Evolutionary conservation across 2,888 invertebrate genomes (phyloP), one percentile per base, ranked within the genome.

Genomic region (Eurois occulta): DNA sequence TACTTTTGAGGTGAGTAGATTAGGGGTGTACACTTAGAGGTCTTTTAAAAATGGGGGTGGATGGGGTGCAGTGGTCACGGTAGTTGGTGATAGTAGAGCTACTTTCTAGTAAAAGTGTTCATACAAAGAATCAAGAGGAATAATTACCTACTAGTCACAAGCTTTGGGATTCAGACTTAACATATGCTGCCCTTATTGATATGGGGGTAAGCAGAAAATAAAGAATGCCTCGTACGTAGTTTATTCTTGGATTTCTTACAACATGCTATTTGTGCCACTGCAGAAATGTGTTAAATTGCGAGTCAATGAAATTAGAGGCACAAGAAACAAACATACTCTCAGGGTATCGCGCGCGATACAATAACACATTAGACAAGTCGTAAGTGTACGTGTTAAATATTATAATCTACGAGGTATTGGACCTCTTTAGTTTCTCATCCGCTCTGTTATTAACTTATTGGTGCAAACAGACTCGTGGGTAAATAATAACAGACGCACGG

Each of bases 1-100:
- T 76, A 78, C 73, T 77, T 87, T 66, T 38, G 35, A 80, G 66
- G 67, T 46, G 64, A 52, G 62, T 71, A 74, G 46, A 71, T 70
- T 80, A 72, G n/a, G 8, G 43, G 32, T 24, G 58, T 52, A 55
- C 1, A 62, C 11, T 58, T 21, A 32, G 21, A 38, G 11, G 4
- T 28, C 5, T 66, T 77, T 21, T 58, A 1, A 28, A 38, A 60
- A 28, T 28, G 21, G 35, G 35, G 35, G 6, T 18, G 41, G 10
- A 38, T 5, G n/a, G 43, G n/a, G 18, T 24, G n/a, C 11, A 32
- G 10, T 41, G 35, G 41, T 48, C 5, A 58, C 2, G 38, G 4
- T 41, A 70, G n/a, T 38, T n/a, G 5, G 8, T 58, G 10, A 11
- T 43, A n/a, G 13, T 6, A 24, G 16, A 58, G 2, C 28, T 35